phyloP scores from a whole-genome alignment of 1,140 invertebrate species.

The Prorops nasuta region DNA sequence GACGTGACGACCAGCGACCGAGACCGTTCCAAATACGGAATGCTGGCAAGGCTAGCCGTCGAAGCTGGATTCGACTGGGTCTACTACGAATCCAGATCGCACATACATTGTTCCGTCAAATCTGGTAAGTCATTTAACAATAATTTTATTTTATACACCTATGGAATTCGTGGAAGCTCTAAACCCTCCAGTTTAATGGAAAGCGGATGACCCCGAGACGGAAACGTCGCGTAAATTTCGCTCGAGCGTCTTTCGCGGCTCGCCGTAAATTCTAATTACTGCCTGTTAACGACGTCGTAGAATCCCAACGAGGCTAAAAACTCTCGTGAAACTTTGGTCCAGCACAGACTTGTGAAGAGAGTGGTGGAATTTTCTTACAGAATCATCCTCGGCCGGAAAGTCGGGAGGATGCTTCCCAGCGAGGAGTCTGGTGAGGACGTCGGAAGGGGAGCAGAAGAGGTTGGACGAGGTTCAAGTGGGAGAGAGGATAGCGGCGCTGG shows the following conservation, averaged over 20 bases:
- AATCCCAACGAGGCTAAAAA: slow-evolving; percentile 27
- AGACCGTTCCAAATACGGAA: slow-evolving; percentile 90
- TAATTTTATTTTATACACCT: too few species aligned
- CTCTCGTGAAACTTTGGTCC: neutral
- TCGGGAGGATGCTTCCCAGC: slow-evolving; percentile 79
- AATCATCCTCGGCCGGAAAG: slow-evolving; percentile 83
- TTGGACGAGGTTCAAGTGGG: slow-evolving; percentile 72
- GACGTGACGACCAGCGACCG: slow-evolving; percentile 93
- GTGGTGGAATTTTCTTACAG: slow-evolving; percentile 76
- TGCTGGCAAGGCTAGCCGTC: slow-evolving; percentile 92
- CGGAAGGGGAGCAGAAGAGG: slow-evolving; percentile 52
- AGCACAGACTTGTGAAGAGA: too few species aligned
- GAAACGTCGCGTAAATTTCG: slow-evolving; percentile 15
- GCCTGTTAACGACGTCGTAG: slow-evolving; percentile 34
- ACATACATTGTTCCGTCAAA: slow-evolving; percentile 97
- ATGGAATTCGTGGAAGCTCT: too few species aligned
- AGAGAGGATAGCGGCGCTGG: slow-evolving; percentile 78
- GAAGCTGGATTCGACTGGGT: slow-evolving; percentile 99
- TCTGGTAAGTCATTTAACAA: slow-evolving; percentile 73
- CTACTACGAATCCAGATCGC: slow-evolving; percentile 89
- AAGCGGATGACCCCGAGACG: slow-evolving; percentile 9
- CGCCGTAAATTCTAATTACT: slow-evolving; percentile 38
- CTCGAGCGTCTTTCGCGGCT: neutral
- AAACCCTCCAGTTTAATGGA: too few species aligned
- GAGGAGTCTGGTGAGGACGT: slow-evolving; percentile 62